A percentile compares a stretch with the other conserved stretches of the same genome.
These are phyloP conservation scores for Hipparchia semele DNA, from an alignment of 2,888 invertebrate species.

Conservation along the genomic window DNA sequence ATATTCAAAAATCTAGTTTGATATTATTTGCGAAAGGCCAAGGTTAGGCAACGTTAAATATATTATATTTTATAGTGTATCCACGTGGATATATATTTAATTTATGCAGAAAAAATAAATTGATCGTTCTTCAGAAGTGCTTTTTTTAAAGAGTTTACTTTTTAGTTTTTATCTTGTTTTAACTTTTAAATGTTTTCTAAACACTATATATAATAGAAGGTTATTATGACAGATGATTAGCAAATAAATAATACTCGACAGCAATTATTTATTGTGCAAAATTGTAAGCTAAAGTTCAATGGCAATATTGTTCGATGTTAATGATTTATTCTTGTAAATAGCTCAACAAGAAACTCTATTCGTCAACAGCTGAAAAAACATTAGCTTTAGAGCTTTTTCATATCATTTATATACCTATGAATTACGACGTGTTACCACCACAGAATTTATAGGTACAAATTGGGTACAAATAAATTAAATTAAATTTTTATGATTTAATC, in stretches of 20 bases:
- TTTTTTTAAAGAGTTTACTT: not conserved
- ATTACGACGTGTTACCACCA: too few relatives aligned
- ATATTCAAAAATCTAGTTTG: too few relatives aligned
- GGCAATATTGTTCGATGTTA: not conserved
- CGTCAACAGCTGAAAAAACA: not conserved
- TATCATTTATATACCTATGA: too few relatives aligned
- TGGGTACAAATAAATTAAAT: too few relatives aligned
- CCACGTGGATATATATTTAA: too few relatives aligned
- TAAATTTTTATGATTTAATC: too few relatives aligned
- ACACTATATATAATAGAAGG: not conserved
- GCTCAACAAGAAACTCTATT: not conserved
- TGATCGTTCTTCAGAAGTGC: not conserved
- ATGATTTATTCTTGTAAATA: not conserved
- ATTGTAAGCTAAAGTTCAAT: conserved; percentile 5
- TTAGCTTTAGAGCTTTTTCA: too few relatives aligned
- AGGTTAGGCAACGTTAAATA: too few relatives aligned
- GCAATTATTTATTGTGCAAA: not conserved
- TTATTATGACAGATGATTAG: not conserved
- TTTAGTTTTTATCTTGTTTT: not conserved
- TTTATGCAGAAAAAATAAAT: too few relatives aligned
- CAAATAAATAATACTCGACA: not conserved
- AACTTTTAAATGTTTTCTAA: not conserved
- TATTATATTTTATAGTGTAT: too few relatives aligned
- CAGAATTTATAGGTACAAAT: too few relatives aligned
- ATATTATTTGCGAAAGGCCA: too few relatives aligned